A percentile compares a stretch with the other conserved stretches of the same genome.
Conservation (phyloP, 1,140 invertebrate genomes). For the Myzus persicae region DNA sequence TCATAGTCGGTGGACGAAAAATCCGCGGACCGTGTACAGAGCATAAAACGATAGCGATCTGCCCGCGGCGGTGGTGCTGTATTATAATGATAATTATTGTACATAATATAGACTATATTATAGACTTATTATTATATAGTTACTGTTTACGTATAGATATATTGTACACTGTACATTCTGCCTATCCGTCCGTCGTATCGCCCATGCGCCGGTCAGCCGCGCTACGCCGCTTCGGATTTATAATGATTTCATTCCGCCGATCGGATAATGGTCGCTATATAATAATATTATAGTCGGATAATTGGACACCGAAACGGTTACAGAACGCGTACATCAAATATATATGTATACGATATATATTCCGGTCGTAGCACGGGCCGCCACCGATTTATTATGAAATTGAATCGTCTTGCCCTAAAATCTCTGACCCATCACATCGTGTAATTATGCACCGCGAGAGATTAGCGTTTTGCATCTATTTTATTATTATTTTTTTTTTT, state of each 20-base stretch:
- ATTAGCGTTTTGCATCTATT: conserved; percentile 24
- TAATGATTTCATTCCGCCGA: conserved; percentile 30
- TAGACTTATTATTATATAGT: not conserved
- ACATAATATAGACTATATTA: not conserved
- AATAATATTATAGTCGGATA: not conserved
- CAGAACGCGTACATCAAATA: not conserved
- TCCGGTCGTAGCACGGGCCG: conserved; percentile 25
- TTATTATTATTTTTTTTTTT: conserved; percentile 29
- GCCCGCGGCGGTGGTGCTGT: not conserved
- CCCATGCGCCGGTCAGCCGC: not conserved
- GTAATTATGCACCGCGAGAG: not conserved
- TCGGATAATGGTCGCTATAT: not conserved
- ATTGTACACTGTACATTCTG: not conserved
- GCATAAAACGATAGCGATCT: conserved; percentile 26
- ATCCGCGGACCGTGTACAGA: conserved; percentile 28
- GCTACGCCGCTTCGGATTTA: not conserved
- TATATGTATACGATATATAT: not conserved
- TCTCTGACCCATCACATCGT: conserved; percentile 37
- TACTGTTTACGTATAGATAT: not conserved
- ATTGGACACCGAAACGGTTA: conserved; percentile 28
- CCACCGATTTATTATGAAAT: conserved; percentile 46
- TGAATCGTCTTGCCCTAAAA: conserved; percentile 33
- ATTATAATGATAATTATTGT: not conserved
- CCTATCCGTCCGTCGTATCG: not conserved
- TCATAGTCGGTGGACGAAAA: conserved; percentile 4